phyloP scores from a whole-genome alignment of 2,797 vertebrate genomes.

The Hypotaenidia okinawae region DNA sequence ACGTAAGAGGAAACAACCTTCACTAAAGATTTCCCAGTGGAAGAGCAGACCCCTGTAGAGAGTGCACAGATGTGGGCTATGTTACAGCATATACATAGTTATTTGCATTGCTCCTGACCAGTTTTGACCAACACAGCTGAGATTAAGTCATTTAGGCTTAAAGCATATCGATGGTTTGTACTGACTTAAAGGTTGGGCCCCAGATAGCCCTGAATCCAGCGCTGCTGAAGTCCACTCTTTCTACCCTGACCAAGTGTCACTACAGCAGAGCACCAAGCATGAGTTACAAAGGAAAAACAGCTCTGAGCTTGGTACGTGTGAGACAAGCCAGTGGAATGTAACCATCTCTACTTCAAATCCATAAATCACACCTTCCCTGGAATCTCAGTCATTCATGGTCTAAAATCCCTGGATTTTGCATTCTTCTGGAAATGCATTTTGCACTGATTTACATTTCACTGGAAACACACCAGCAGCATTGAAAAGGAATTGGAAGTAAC shows the following conservation, averaged over 20 bases:
- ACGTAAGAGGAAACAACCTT: slow-evolving; percentile 30
- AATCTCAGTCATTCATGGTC: not conserved
- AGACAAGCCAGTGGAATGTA: not conserved
- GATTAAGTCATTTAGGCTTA: not conserved
- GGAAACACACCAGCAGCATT: not conserved
- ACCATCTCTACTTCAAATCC: not conserved
- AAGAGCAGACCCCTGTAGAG: not conserved
- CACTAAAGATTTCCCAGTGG: slow-evolving; percentile 1
- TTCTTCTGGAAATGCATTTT: not conserved
- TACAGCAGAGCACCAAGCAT: not conserved
- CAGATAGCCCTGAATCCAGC: not conserved
- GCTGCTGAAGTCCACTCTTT: not conserved
- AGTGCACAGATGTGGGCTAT: slow-evolving; percentile 9
- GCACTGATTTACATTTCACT: not conserved
- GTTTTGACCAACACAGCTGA: not conserved
- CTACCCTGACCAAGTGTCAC: not conserved
- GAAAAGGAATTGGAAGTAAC: not conserved
- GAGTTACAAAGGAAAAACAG: not conserved
- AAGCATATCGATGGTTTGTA: no score
- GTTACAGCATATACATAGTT: not conserved
- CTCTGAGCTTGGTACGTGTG: not conserved
- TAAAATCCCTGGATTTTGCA: not conserved
- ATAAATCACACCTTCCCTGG: not conserved
- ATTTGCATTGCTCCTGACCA: not conserved
- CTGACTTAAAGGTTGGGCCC: not conserved